phyloP scores from a whole-genome alignment of 1,140 invertebrate species.

The Panonychus citri region DNA sequence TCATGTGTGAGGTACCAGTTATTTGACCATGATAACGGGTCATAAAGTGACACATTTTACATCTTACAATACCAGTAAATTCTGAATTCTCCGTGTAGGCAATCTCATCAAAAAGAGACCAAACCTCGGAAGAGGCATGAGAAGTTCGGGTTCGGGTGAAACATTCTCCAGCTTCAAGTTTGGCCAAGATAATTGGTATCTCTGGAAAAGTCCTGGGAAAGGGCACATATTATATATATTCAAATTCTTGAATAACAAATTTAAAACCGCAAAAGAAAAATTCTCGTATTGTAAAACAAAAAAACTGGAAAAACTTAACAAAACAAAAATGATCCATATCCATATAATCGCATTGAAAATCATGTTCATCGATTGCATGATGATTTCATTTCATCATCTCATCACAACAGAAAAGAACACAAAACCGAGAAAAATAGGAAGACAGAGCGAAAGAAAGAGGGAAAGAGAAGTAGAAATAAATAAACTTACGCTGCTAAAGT shows the following conservation, averaged over 20 bases:
- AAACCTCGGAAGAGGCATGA: constrained; percentile 6
- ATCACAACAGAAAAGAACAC: too few species aligned
- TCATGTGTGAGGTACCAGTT: constrained; percentile 10
- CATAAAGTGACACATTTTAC: constrained; percentile 6
- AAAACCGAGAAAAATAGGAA: neutral
- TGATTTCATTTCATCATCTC: neutral
- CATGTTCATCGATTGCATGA: too few species aligned
- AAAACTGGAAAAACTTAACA: too few species aligned
- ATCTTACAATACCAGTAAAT: constrained; percentile 9
- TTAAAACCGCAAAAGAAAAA: too few species aligned
- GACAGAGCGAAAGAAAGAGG: neutral
- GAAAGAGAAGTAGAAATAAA: neutral
- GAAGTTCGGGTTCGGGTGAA: constrained; percentile 1
- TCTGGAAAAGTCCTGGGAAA: constrained; percentile 5
- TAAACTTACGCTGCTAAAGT: constrained; percentile 4
- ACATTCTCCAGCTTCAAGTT: constrained; percentile 5
- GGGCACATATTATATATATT: too few species aligned
- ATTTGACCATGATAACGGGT: constrained; percentile 10
- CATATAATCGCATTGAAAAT: too few species aligned
- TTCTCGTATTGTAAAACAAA: too few species aligned
- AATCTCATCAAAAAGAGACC: constrained; percentile 8
- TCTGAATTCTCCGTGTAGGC: constrained; percentile 1
- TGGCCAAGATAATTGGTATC: constrained; percentile 3
- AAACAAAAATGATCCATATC: too few species aligned
- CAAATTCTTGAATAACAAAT: too few species aligned